Conservation (phyloP, 2,888 invertebrate genomes). For the Lasioglossum figueresi region DNA sequence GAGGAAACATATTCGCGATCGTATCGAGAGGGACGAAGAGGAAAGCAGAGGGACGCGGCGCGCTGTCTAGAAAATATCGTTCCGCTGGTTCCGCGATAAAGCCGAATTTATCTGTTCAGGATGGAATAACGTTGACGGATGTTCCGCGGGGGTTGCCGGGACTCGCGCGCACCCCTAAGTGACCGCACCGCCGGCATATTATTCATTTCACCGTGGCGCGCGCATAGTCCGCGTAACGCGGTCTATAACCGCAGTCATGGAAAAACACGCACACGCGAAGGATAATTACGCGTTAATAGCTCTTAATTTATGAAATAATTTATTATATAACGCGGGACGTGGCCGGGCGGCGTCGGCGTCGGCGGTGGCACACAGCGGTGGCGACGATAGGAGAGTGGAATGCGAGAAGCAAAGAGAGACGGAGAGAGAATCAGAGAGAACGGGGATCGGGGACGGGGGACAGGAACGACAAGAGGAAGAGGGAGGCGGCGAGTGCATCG, state of each 20-base stretch:
- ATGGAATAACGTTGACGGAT: conserved; percentile 59
- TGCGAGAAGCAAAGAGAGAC: conserved; percentile 16
- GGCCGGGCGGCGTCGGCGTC: conserved; percentile 35
- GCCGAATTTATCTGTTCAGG: conserved; percentile 57
- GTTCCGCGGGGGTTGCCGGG: conserved; percentile 35
- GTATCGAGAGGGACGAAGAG: too few relatives aligned
- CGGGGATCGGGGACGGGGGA: background rate
- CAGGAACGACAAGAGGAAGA: background rate
- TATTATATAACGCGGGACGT: conserved; percentile 74
- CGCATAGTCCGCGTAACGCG: conserved; percentile 66
- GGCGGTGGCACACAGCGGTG: conserved; percentile 39
- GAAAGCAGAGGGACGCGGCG: conserved; percentile 3
- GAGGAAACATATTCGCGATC: too few relatives aligned
- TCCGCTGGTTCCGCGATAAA: conserved; percentile 43
- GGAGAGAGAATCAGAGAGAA: conserved; percentile 27
- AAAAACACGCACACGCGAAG: conserved; percentile 76
- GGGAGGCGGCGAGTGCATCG: conserved; percentile 2
- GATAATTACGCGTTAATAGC: conserved; percentile 78
- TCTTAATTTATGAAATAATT: conserved; percentile 79
- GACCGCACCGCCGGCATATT: conserved; percentile 62
- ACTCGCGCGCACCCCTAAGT: conserved; percentile 53
- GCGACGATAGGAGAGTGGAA: conserved; percentile 19
- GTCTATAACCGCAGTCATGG: conserved; percentile 72
- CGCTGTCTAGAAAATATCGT: conserved; percentile 32
- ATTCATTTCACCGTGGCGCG: conserved; percentile 56